phyloP scores from a whole-genome alignment of 1,140 invertebrate species.

The Phocides pigmalion region DNA sequence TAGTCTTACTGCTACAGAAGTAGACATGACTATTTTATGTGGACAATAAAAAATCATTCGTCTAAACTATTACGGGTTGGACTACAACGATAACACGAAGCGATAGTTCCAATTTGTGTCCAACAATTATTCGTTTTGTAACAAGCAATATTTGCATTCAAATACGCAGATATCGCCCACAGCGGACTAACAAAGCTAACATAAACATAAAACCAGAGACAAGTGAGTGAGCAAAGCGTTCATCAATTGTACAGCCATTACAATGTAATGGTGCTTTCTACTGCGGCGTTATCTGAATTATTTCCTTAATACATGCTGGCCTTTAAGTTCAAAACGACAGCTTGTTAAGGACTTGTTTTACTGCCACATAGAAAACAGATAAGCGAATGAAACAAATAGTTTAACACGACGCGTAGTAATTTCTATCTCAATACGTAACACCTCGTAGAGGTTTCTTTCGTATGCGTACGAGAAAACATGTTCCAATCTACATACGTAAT shows the following conservation, averaged over 20 bases:
- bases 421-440: too few species aligned
- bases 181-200: background rate
- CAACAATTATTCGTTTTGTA: background rate
- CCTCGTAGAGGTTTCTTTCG: too few species aligned
- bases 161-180: slow-evolving; percentile 5
- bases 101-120: background rate
- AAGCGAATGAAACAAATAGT: too few species aligned
- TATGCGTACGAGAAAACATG: too few species aligned
- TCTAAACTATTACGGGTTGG: too few species aligned
- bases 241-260: slow-evolving; percentile 3
- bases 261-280: slow-evolving; percentile 16
- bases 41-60: too few species aligned
- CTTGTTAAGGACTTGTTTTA: slow-evolving; percentile 19
- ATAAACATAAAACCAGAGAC: slow-evolving; percentile 1
- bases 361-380: background rate
- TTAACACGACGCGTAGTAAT: too few species aligned
- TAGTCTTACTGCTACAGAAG: too few species aligned
- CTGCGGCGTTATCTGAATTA: slow-evolving; percentile 10
- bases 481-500: too few species aligned
- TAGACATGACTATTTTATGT: too few species aligned
- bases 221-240: slow-evolving; percentile 2
- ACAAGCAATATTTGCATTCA: slow-evolving; percentile 1
- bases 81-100: background rate
- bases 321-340: slow-evolving; percentile 29
- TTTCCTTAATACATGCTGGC: slow-evolving; percentile 20